Evolutionary conservation across 2,113 vertebrate species (phyloP).

Genomic region (Octodon degus): DNA sequence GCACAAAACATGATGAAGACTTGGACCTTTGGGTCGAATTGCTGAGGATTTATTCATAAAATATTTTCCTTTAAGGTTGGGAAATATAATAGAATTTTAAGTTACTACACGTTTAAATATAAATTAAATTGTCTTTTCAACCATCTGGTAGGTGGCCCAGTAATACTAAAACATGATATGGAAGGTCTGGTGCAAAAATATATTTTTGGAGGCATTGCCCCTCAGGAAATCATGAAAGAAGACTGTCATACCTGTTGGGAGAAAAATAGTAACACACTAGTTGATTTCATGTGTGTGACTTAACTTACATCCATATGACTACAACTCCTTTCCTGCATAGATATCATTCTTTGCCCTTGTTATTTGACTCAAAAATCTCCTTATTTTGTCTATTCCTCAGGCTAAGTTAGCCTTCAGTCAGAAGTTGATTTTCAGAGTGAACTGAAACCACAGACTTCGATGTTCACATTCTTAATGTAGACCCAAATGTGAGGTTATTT

Average conservation of each 20-base stretch:
- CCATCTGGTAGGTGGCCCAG: neutral
- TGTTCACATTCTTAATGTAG: constrained; percentile 12
- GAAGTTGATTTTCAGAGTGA: neutral
- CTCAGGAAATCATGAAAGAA: neutral
- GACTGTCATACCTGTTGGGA: neutral
- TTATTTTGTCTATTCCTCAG: neutral
- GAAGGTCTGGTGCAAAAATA: neutral
- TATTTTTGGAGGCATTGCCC: neutral
- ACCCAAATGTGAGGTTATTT: neutral
- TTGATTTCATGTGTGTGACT: neutral
- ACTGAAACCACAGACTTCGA: neutral
- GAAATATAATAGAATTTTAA: neutral
- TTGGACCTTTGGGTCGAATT: neutral
- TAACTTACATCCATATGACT: neutral
- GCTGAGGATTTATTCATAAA: neutral
- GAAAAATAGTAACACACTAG: neutral
- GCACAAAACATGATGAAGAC: neutral
- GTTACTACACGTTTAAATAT: neutral
- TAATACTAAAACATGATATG: neutral
- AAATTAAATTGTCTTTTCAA: neutral
- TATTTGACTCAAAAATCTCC: neutral
- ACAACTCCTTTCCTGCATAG: neutral
- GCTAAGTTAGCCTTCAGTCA: neutral
- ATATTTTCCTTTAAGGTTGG: neutral
- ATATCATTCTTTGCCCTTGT: neutral